These are phyloP conservation scores for Megaustenia siamemsis DNA, from an alignment of 2,888 invertebrate species.

Conservation along the genomic window DNA sequence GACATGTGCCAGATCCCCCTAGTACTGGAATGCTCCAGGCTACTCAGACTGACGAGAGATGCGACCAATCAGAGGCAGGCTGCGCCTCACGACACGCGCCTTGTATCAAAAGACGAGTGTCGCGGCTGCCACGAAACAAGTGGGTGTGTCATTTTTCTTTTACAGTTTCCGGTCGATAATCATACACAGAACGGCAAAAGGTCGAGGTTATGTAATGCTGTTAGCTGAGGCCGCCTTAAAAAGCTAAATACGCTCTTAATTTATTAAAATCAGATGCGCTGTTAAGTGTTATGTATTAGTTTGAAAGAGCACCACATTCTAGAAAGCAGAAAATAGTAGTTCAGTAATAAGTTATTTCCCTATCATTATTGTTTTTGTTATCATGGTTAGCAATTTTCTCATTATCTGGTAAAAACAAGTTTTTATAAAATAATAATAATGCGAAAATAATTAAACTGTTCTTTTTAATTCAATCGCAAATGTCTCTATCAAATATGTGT, in stretches of 20 bases:
- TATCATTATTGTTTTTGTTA: not conserved
- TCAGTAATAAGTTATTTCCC: not conserved
- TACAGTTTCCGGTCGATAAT: constrained; percentile 12
- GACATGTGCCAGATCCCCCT: too few species aligned
- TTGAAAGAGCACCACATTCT: too few species aligned
- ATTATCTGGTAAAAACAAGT: too few species aligned
- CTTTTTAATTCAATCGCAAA: too few species aligned
- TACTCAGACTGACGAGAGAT: not conserved
- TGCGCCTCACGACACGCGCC: not conserved
- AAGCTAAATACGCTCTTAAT: not conserved
- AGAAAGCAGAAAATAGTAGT: not conserved
- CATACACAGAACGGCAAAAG: not conserved
- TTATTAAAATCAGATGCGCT: not conserved
- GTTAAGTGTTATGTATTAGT: not conserved
- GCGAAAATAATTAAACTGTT: too few species aligned
- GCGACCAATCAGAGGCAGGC: constrained; percentile 3
- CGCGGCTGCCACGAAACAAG: not conserved
- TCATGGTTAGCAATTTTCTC: not conserved
- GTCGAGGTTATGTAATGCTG: not conserved
- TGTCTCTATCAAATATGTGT: too few species aligned
- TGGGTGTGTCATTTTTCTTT: not conserved
- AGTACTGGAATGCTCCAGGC: too few species aligned
- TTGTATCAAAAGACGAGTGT: not conserved
- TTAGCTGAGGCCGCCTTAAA: not conserved
- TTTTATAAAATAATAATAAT: too few species aligned